A percentile compares a stretch with the other conserved stretches of the same genome.
These are phyloP conservation scores for Zaprionus lineosus DNA, from an alignment of 2,888 invertebrate genomes.

Conservation along the genomic window DNA sequence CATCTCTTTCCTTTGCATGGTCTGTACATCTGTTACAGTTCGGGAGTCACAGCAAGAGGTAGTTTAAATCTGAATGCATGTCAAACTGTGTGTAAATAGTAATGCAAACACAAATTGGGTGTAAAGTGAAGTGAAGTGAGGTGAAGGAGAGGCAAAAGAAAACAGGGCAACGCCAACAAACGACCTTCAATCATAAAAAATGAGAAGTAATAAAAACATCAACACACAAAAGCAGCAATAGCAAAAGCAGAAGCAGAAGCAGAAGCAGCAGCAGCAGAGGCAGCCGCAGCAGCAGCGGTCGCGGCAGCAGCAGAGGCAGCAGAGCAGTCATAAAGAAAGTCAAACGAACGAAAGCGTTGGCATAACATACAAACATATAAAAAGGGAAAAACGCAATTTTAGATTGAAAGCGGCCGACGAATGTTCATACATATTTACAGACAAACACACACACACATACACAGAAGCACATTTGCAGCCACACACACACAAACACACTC, in stretches of 20 bases:
- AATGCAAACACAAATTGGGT: constrained; percentile 45
- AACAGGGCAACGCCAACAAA: constrained; percentile 29
- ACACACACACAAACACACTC: constrained; percentile 8
- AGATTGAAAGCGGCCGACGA: constrained; percentile 47
- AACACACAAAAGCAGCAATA: constrained; percentile 28
- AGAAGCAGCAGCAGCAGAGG: constrained; percentile 11
- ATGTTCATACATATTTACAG: neutral
- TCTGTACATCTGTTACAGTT: neutral
- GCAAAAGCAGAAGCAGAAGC: constrained; percentile 34
- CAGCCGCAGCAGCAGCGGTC: constrained; percentile 11
- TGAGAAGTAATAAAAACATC: constrained; percentile 55
- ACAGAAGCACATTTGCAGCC: constrained; percentile 5
- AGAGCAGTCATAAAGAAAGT: constrained; percentile 56
- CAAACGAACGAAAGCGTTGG: constrained; percentile 45
- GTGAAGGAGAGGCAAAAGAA: constrained; percentile 4
- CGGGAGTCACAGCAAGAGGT: neutral
- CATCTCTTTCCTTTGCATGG: neutral
- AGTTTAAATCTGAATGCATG: constrained; percentile 17
- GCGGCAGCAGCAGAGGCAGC: constrained; percentile 10
- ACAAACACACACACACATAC: neutral
- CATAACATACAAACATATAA: constrained; percentile 30
- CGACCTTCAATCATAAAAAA: constrained; percentile 74
- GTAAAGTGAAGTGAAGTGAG: constrained; percentile 3
- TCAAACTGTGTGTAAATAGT: constrained; percentile 34
- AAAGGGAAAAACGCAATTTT: constrained; percentile 62